phyloP scores from a whole-genome alignment of 1,140 invertebrate genomes.

The Drosophila seguyi region DNA sequence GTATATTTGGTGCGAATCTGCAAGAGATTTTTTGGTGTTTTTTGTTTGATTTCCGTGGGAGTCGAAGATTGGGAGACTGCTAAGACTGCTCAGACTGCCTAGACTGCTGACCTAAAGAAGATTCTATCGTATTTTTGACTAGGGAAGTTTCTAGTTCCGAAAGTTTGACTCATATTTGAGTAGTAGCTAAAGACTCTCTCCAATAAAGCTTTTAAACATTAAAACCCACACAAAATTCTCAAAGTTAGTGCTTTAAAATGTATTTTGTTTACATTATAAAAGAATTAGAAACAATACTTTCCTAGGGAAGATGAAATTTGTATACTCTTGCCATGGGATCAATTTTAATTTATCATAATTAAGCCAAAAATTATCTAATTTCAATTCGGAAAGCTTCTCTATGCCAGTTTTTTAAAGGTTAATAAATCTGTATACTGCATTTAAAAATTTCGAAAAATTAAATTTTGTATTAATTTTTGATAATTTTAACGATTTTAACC shows the following conservation, averaged over 20 bases:
- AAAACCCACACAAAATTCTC: slow-evolving; percentile 10
- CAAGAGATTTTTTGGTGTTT: not conserved
- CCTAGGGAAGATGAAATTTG: not conserved
- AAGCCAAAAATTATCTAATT: not conserved
- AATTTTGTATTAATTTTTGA: too few species aligned
- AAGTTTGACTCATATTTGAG: not conserved
- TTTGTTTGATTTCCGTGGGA: slow-evolving; percentile 43
- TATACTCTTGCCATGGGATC: not conserved
- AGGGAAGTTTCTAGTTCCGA: not conserved
- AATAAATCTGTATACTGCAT: too few species aligned
- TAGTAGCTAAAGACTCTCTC: not conserved
- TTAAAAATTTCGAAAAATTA: too few species aligned
- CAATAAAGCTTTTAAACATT: slow-evolving; percentile 1
- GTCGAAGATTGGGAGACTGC: slow-evolving; percentile 24
- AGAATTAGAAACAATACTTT: not conserved
- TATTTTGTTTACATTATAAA: slow-evolving; percentile 25
- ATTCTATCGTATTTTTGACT: slow-evolving; percentile 14
- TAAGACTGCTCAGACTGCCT: slow-evolving; percentile 6
- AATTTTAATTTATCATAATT: not conserved
- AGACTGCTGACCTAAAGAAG: slow-evolving; percentile 55
- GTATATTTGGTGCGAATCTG: slow-evolving; percentile 31
- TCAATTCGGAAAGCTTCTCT: not conserved
- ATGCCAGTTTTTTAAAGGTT: too few species aligned
- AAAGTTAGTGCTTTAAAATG: not conserved
- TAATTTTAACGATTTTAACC: too few species aligned